Evolutionary conservation across 2,888 invertebrate species (phyloP).

Genomic region (Drosophila tripunctata): DNA sequence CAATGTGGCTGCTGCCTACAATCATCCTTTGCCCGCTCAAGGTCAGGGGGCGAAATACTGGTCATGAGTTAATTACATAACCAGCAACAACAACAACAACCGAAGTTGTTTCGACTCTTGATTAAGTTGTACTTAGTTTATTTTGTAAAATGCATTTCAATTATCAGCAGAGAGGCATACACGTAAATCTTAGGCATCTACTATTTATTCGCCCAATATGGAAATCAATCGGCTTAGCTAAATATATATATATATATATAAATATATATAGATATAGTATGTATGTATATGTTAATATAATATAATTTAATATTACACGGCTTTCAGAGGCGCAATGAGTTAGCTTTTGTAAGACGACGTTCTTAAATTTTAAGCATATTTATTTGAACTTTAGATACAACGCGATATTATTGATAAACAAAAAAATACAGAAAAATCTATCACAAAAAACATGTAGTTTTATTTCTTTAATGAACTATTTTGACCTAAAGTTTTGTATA

Average conservation of each 20-base stretch:
- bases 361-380: constrained; percentile 30
- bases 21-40: constrained; percentile 82
- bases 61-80: constrained; percentile 68
- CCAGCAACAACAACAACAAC: not conserved
- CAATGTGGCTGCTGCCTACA: constrained; percentile 81
- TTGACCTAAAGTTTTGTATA: too few relatives aligned
- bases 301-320: constrained; percentile 41
- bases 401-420: constrained; percentile 53
- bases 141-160: constrained; percentile 22
- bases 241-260: constrained; percentile 34
- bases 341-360: constrained; percentile 33
- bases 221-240: constrained; percentile 59
- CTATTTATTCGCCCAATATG: constrained; percentile 45
- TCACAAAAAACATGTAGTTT: not conserved
- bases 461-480: not conserved
- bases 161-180: constrained; percentile 57
- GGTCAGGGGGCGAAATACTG: constrained; percentile 82
- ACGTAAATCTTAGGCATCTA: constrained; percentile 44
- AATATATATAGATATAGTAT: constrained; percentile 12
- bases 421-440: constrained; percentile 29
- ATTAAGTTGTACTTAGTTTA: constrained; percentile 15
- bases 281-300: constrained; percentile 15
- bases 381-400: constrained; percentile 37
- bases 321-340: constrained; percentile 53
- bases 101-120: not conserved